Conservation (phyloP, 2,113 vertebrate species). For the Oreotrochilus melanogaster region DNA sequence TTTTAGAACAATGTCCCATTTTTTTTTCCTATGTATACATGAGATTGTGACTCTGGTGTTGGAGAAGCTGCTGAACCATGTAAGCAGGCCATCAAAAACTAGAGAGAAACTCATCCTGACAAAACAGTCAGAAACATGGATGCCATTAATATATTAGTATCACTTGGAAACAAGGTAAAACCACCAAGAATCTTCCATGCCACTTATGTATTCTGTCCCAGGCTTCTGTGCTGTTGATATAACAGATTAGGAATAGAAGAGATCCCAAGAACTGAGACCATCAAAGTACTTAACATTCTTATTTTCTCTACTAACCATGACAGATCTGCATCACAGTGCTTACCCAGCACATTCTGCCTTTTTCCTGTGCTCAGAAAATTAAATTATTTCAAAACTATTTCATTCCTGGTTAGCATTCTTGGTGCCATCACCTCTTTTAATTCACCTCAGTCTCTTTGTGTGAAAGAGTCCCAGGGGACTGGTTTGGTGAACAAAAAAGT, state of each 20-base stretch:
- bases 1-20: neutral
- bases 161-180: neutral
- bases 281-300: neutral
- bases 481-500: neutral
- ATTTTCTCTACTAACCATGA: neutral
- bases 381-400: neutral
- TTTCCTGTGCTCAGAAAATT: neutral
- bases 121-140: neutral
- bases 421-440: neutral
- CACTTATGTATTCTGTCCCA: neutral
- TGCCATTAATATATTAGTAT: neutral
- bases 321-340: neutral
- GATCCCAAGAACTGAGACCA: neutral
- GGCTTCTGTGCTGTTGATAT: neutral
- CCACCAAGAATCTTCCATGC: neutral
- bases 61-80: accelerated
- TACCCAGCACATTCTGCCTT: neutral
- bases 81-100: neutral
- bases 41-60: neutral
- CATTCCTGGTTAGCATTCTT: neutral
- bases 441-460: neutral
- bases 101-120: neutral
- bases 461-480: neutral
- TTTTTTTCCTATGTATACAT: neutral
- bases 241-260: neutral